Evolutionary conservation across 2,888 invertebrate species (phyloP).

Genomic region (Himalopsyche tibetana): DNA sequence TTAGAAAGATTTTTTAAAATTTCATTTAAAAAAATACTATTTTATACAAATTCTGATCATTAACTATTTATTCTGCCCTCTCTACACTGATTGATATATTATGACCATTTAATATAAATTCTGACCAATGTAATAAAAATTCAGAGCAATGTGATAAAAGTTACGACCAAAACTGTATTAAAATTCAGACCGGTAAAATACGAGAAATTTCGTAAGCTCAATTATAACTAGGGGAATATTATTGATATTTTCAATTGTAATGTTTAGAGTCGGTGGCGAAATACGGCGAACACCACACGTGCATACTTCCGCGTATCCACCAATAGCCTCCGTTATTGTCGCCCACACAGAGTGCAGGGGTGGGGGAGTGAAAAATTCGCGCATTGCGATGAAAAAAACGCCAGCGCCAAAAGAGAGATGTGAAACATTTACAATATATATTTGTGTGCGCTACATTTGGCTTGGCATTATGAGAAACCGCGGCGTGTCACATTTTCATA

Average conservation of each 20-base stretch:
- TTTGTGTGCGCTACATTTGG: constrained; percentile 49
- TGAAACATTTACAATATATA: constrained; percentile 45
- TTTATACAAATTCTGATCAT: too few species aligned
- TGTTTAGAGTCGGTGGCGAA: background rate
- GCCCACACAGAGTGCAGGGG: constrained; percentile 44
- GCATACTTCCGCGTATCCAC: background rate
- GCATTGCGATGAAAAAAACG: constrained; percentile 45
- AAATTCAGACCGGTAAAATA: too few species aligned
- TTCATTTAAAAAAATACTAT: too few species aligned
- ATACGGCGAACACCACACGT: background rate
- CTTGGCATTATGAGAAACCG: constrained; percentile 55
- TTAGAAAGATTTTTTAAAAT: too few species aligned
- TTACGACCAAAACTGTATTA: too few species aligned
- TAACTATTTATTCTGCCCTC: too few species aligned
- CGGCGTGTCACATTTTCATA: constrained; percentile 46
- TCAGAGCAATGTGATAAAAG: too few species aligned
- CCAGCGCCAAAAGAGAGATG: constrained; percentile 48
- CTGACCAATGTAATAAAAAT: too few species aligned
- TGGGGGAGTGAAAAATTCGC: constrained; percentile 44
- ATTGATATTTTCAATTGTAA: background rate
- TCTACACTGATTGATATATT: too few species aligned
- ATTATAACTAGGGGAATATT: too few species aligned
- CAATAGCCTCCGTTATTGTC: constrained; percentile 44
- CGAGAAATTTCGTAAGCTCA: too few species aligned
- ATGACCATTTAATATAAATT: too few species aligned